Conservation (phyloP, 2,113 vertebrate species). For the Oncorhynchus keta region DNA sequence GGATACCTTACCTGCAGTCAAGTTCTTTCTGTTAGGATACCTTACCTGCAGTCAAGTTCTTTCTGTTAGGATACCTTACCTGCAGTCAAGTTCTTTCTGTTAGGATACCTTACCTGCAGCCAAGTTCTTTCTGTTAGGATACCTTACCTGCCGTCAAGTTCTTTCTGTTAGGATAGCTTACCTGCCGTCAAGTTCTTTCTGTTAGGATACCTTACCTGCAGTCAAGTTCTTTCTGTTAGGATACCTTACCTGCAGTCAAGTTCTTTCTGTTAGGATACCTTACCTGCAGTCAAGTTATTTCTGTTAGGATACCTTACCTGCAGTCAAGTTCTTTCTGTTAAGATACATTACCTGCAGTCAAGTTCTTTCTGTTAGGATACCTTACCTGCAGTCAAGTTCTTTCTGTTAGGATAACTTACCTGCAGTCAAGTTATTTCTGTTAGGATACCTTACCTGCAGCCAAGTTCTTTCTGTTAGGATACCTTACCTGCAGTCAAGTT, state of each 20-base stretch:
- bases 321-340: neutral
- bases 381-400: neutral
- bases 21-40: neutral
- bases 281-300: too few relatives aligned
- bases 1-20: too few relatives aligned
- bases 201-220: neutral
- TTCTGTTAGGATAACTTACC: too few relatives aligned
- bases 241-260: neutral
- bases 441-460: neutral
- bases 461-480: neutral
- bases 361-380: neutral
- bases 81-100: neutral
- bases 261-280: too few relatives aligned
- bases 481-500: neutral
- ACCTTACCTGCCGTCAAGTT: too few relatives aligned
- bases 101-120: neutral
- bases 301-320: neutral
- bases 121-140: too few relatives aligned
- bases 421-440: neutral
- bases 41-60: neutral
- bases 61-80: neutral
- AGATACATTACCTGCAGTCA: neutral
- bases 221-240: neutral
- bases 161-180: neutral
- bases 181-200: too few relatives aligned